Evolutionary conservation across 2,888 invertebrate genomes (phyloP), one percentile per base, ranked within the genome.

Genomic region (Heliconius hortense): DNA sequence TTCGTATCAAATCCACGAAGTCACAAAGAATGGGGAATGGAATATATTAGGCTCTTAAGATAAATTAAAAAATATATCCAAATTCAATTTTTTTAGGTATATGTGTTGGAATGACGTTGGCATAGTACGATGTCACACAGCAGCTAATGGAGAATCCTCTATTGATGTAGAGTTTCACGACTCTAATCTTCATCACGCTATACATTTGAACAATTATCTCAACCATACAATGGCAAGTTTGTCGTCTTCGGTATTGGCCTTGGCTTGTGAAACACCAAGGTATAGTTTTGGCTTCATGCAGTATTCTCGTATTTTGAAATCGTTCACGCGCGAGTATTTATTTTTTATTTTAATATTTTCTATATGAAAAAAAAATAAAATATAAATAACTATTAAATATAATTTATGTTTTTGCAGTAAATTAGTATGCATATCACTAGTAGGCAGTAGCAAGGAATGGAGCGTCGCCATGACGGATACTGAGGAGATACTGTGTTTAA

Each of bases 131-230:
- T 96, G 97, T 82, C 97, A 97, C 85, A 95, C 96, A 0, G 95
- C 94, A 1, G 97, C 96, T 79, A 90, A 89, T 60, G 96, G 96
- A 0, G 97, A 97, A 66, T 97, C 97, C 74, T 96, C 96, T 0
- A 97, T 99, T 73, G 98, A 99, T 87, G 97, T 99, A 0, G 98
- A 99, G 88, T 99, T 99, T 89, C 99, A 99, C 83, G 98, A 99
- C 90, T 95, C 97, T 0, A 95, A 96, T 71, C 93, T 97, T 18
- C 98, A 99, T 87, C 98, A 98, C 85, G 96, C 97, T 31, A 96
- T 99, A 87, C 97, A 98, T 86, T 95, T 99, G 80, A 96, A 96
- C 83, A 99, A 99, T 92, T 96, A 96, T 84, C 92, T 96, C 62
- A 96, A 96, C 79, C 98, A 98, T 90, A 96, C 96, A 1, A 96